Percentiles rank a stretch among this genome's conserved stretches.
Evolutionary conservation across 2,888 invertebrate genomes (phyloP).

Genomic region (Pachliopta kotzebuea): DNA sequence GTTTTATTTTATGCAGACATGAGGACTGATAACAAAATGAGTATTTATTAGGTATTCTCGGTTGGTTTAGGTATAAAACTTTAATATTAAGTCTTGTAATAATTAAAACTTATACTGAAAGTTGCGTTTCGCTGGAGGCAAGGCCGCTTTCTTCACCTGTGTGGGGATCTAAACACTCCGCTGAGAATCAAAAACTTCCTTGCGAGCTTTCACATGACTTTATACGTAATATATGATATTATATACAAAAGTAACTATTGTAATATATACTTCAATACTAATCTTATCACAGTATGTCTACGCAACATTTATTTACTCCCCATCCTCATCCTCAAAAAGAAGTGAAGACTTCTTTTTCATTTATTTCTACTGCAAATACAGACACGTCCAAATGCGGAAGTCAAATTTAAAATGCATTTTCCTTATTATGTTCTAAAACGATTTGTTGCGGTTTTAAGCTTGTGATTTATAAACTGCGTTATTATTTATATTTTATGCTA

Average conservation of each 20-base stretch:
- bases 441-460: not conserved
- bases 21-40: not conserved
- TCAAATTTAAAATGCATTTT: too few relatives aligned
- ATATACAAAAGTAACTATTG: too few relatives aligned
- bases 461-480: not conserved
- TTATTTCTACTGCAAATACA: too few relatives aligned
- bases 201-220: constrained; percentile 1
- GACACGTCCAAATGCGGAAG: too few relatives aligned
- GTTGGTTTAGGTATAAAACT: not conserved
- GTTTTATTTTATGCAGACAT: not conserved
- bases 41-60: not conserved
- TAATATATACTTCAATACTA: too few relatives aligned
- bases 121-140: not conserved
- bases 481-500: not conserved
- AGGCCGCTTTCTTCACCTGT: not conserved
- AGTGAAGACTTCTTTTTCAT: too few relatives aligned
- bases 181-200: constrained; percentile 5
- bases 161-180: constrained; percentile 13
- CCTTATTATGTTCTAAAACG: too few relatives aligned
- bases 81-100: not conserved
- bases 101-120: constrained; percentile 15
- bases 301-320: too few relatives aligned
- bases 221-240: too few relatives aligned
- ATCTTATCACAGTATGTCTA: too few relatives aligned
- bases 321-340: too few relatives aligned